These are phyloP conservation scores for Australoheros scitulus DNA, from an alignment of 2,113 vertebrate genomes.

Conservation along the genomic window DNA sequence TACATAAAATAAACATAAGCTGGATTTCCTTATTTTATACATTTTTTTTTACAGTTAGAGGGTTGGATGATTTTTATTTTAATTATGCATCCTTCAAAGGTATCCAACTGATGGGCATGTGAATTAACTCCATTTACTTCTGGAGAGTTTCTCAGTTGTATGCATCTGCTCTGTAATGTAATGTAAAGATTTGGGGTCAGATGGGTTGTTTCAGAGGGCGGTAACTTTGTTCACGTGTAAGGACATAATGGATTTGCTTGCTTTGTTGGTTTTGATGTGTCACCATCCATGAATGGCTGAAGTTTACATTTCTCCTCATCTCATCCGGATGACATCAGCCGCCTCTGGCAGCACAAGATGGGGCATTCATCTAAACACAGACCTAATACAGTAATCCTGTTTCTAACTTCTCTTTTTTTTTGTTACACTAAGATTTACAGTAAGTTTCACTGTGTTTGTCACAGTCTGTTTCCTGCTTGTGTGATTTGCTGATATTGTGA, in stretches of 20 bases:
- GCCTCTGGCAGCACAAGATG: slow-evolving; percentile 22
- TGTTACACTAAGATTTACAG: slow-evolving; percentile 17
- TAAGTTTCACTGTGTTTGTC: slow-evolving; percentile 24
- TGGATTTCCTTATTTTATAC: not conserved
- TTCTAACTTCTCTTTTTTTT: slow-evolving; percentile 11
- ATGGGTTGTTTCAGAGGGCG: not conserved
- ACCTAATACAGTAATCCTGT: slow-evolving; percentile 28
- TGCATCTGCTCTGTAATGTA: not conserved
- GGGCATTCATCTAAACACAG: not conserved
- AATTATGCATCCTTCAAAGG: too few relatives aligned
- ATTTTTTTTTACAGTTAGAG: too few relatives aligned
- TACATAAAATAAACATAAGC: not conserved
- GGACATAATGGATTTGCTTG: not conserved
- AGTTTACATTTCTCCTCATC: slow-evolving; percentile 11
- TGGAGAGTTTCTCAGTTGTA: not conserved
- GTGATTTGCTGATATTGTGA: not conserved
- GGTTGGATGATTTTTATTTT: too few relatives aligned
- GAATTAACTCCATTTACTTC: not conserved
- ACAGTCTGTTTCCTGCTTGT: slow-evolving; percentile 35
- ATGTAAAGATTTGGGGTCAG: not conserved
- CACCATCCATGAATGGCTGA: not conserved
- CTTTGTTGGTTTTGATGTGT: not conserved
- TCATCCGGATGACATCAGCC: slow-evolving; percentile 29
- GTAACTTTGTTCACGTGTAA: not conserved
- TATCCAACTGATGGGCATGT: too few relatives aligned